Conservation (phyloP, 92 coral and sea anemone species). For the Phymanthus crucifer region DNA sequence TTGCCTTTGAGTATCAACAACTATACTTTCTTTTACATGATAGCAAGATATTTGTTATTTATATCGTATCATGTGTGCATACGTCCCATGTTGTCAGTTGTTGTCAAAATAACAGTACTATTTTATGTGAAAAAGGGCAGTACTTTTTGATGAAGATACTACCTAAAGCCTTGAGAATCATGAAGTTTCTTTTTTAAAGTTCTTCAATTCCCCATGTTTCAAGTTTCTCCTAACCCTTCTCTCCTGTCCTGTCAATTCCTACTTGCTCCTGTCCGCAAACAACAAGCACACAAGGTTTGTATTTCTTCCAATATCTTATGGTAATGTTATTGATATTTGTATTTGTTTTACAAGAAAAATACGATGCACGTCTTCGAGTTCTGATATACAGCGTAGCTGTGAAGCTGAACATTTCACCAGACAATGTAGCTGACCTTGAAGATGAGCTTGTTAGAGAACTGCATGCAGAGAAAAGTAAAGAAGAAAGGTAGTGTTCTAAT, state of each 20-base stretch:
- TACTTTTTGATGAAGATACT: too few species aligned
- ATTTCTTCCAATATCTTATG: too few species aligned
- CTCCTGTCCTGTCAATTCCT: too few species aligned
- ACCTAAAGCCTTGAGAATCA: too few species aligned
- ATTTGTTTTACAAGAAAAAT: conserved; percentile 35
- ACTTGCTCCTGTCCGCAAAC: background rate
- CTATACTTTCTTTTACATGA: background rate
- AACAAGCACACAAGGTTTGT: background rate
- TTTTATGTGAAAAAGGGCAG: too few species aligned
- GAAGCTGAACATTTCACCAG: conserved; percentile 39
- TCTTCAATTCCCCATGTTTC: too few species aligned
- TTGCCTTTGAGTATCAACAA: background rate
- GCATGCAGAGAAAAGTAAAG: conserved; percentile 7
- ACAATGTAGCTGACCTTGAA: conserved; percentile 43
- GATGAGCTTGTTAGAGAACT: conserved; percentile 47
- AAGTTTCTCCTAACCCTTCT: too few species aligned
- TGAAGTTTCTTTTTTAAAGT: too few species aligned
- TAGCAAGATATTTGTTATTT: too few species aligned
- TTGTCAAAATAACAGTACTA: too few species aligned
- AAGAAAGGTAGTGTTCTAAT: conserved; percentile 23
- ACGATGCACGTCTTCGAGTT: conserved; percentile 73
- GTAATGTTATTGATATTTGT: background rate
- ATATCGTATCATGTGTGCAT: too few species aligned
- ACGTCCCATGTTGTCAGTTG: too few species aligned
- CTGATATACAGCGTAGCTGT: conserved; percentile 49